Conservation (phyloP, 2,797 vertebrate genomes). For the Amblyraja radiata region DNA sequence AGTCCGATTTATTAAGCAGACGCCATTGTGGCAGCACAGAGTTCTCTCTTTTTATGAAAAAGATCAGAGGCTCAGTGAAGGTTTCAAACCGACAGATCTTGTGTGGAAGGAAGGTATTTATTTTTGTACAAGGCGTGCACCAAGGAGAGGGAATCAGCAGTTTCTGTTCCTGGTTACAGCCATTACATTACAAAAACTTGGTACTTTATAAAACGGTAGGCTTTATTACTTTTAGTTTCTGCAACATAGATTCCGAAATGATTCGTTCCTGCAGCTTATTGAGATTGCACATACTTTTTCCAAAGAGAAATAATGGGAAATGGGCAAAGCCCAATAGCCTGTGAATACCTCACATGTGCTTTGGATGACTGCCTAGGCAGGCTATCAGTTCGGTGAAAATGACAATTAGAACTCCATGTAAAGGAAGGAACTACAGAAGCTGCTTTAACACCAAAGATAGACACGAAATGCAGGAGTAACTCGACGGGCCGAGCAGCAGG, state of each 20-base stretch:
- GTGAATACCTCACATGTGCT: not conserved
- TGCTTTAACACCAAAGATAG: too few species aligned
- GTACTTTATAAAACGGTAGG: not conserved
- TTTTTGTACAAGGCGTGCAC: slow-evolving; percentile 41
- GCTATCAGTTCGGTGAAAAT: not conserved
- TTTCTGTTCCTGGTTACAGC: not conserved
- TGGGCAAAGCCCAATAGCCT: not conserved
- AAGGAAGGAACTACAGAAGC: too few species aligned
- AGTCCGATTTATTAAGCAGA: slow-evolving; percentile 91
- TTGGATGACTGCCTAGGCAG: not conserved
- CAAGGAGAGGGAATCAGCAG: not conserved
- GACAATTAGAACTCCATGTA: not conserved
- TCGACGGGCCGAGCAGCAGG: too few species aligned
- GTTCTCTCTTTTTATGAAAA: slow-evolving; percentile 80
- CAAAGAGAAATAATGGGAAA: too few species aligned
- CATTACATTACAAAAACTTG: not conserved
- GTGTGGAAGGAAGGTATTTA: slow-evolving; percentile 59
- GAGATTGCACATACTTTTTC: not conserved
- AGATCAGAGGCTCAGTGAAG: slow-evolving; percentile 77
- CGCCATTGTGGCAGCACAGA: slow-evolving; percentile 75
- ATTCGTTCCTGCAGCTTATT: not conserved
- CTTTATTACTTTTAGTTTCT: not conserved
- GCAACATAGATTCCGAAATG: not conserved
- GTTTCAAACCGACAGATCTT: slow-evolving; percentile 71
- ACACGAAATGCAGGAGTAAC: too few species aligned